Conservation (phyloP, 1,140 invertebrate species). For the Oedothorax gibbosus region DNA sequence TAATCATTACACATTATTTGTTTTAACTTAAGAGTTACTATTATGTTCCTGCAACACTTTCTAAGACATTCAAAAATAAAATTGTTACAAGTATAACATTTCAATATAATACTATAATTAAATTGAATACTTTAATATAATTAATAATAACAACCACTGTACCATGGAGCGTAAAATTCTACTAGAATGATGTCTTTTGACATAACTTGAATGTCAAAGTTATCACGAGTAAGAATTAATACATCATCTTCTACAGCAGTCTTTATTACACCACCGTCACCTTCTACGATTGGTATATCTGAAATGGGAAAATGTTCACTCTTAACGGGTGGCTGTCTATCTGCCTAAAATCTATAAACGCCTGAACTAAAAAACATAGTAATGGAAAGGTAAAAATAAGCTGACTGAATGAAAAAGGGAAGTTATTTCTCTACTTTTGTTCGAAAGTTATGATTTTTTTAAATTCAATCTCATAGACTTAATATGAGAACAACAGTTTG, state of each 20-base stretch:
- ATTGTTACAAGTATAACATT: background rate
- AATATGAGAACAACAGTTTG: background rate
- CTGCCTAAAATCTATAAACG: no score
- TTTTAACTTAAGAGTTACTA: no score
- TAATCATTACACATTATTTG: no score
- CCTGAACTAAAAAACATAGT: no score
- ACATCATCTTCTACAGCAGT: constrained; percentile 69
- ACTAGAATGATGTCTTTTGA: constrained; percentile 69
- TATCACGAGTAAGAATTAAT: constrained; percentile 68
- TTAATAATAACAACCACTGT: constrained; percentile 26
- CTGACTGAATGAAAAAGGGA: no score
- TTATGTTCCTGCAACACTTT: background rate
- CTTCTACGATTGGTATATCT: constrained; percentile 61
- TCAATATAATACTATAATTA: background rate
- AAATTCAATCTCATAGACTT: background rate
- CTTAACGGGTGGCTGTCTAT: no score
- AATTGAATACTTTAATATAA: background rate
- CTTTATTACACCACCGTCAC: constrained; percentile 63
- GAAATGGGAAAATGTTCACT: background rate
- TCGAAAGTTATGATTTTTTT: background rate
- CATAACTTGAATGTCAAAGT: constrained; percentile 70
- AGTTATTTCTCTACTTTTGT: no score
- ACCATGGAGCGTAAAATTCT: constrained; percentile 74
- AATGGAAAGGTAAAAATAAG: no score
- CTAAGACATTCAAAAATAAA: background rate